Conservation (phyloP, 1,140 invertebrate species). For the Zelostemma sp. region DNA sequence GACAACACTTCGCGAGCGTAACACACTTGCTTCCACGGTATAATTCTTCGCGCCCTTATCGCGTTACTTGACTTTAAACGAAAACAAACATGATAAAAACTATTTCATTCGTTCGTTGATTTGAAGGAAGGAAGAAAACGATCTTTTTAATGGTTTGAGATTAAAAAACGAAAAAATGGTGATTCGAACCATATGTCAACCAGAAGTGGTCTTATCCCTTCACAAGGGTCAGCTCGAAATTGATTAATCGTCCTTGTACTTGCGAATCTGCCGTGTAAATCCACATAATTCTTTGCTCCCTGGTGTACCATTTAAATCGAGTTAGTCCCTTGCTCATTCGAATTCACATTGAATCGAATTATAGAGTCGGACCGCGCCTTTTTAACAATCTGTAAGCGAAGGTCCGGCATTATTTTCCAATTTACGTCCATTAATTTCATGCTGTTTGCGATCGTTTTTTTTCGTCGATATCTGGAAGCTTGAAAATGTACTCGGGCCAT, state of each 20-base stretch:
- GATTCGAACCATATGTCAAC: slow-evolving; percentile 30
- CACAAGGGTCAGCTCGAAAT: slow-evolving; percentile 22
- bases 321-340: slow-evolving; percentile 13
- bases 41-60: slow-evolving; percentile 17
- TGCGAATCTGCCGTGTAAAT: slow-evolving; percentile 23
- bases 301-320: slow-evolving; percentile 34
- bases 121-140: no score
- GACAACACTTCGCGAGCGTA: slow-evolving; percentile 41
- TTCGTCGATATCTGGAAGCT: no score
- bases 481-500: no score
- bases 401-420: no score
- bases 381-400: no score
- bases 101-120: no score
- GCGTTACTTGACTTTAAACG: slow-evolving; percentile 13
- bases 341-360: slow-evolving; percentile 16
- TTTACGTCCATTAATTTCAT: no score
- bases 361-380: no score
- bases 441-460: no score
- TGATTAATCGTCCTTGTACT: slow-evolving; percentile 46
- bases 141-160: no score
- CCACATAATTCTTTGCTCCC: slow-evolving; percentile 29
- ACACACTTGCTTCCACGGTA: slow-evolving; percentile 22
- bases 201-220: slow-evolving; percentile 21
- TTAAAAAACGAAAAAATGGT: slow-evolving; percentile 3
- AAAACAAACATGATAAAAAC: slow-evolving; percentile 30